Evolutionary conservation across 1,140 invertebrate genomes (phyloP).

Genomic region (Hylaeus volcanicus): DNA sequence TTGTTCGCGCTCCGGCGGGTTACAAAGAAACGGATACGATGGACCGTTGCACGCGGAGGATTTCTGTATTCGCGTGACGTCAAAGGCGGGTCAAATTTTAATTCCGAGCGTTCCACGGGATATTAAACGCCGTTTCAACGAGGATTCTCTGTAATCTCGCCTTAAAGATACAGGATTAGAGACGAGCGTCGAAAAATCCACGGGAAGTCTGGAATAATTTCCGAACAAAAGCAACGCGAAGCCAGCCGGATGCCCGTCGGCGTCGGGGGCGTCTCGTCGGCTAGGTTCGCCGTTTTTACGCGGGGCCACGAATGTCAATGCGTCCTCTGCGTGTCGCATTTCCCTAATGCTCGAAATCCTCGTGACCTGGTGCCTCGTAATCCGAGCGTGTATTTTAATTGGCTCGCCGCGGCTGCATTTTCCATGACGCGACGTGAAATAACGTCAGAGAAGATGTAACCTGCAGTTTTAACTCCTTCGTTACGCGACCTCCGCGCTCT

Average conservation of each 20-base stretch:
- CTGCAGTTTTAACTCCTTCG: conserved; percentile 25
- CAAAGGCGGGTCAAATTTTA: conserved; percentile 32
- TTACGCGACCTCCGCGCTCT: conserved; percentile 23
- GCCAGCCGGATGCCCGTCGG: background rate
- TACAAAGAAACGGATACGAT: background rate
- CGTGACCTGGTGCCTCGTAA: conserved; percentile 46
- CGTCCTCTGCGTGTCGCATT: conserved; percentile 41
- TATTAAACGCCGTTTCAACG: conserved; percentile 13
- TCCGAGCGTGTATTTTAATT: conserved; percentile 55
- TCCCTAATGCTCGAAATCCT: conserved; percentile 48
- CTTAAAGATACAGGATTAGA: conserved; percentile 44
- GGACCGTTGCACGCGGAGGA: background rate
- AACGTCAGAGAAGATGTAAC: conserved; percentile 32
- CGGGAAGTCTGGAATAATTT: conserved; percentile 32
- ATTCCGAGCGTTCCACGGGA: conserved; percentile 10
- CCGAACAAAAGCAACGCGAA: conserved; percentile 24
- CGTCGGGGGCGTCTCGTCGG: background rate
- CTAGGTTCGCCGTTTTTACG: conserved; percentile 18
- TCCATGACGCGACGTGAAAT: conserved; percentile 36
- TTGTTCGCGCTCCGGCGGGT: conserved; percentile 17
- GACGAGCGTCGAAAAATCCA: background rate
- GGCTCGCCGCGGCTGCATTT: conserved; percentile 30
- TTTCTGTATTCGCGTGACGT: background rate
- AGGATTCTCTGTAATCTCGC: conserved; percentile 26
- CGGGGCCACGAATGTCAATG: conserved; percentile 33